Base-by-base conservation (phyloP, 2,888 invertebrate genomes). In the Drosophila maculinotata region DNA sequence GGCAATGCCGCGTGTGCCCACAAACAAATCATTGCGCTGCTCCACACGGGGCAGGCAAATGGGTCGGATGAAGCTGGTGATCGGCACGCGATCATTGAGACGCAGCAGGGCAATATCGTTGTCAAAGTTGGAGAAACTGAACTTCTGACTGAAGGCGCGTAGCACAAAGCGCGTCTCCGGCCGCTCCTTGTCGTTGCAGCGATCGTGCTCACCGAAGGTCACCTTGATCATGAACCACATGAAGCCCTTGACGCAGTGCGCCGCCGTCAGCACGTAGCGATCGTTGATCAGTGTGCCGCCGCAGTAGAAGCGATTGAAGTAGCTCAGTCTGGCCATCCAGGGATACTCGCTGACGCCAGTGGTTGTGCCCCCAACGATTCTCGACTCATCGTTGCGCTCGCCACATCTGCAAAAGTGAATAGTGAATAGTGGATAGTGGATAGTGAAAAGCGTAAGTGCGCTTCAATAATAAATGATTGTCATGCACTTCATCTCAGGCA, bases 221-320 rank as follows among this genome's bases (percentile, higher is more conserved):
- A 96, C 96, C 91, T 96, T 96, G 90, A 97, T 96, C 96, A 97
- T 95, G 92, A 97, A 97, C 97, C 97, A 97, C 95, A 97, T 96
- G 91, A 97, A 97, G 74, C 97, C 97, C 93, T 96, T 96, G 65
- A 97, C 95, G 90, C 97, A 97, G 90, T 97, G 97, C 0, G 97
- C 97, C 0, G 97, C 97, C 0, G 97, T 96, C 42, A 97, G 92
- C 17, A 97, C 97, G 84, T 97, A 97, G 35, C 95, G 93, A 91
- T 97, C 97, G 88, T 96, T 97, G 90, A 97, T 96, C 69, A 97
- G 93, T 92, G 96, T 96, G 41, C 96, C 97, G 10, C 97, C 97
- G 88, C 97, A 97, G 91, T 97, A 97, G 92, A 97, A 97, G 84
- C 95, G 93, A 91, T 96, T 96, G 92, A 97, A 95, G 92, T 97